These are phyloP conservation scores for Scaptomyza montana DNA, from an alignment of 1,140 invertebrate species.

Conservation along the genomic window DNA sequence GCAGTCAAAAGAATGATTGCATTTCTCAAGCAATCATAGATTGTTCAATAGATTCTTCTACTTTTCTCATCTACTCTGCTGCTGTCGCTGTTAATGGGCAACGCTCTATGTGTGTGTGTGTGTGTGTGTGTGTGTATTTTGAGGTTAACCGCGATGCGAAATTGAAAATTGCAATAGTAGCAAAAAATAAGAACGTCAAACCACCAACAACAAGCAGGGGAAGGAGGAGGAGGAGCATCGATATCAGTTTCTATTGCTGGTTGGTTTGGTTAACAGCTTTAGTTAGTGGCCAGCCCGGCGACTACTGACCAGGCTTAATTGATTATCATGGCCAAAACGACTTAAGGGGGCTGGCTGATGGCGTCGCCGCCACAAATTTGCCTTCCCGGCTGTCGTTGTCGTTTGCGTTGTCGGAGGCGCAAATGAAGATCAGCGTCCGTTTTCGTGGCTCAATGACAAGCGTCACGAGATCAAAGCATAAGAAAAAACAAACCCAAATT, in stretches of 20 bases:
- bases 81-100: constrained; percentile 6
- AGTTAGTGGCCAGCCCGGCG: constrained; percentile 32
- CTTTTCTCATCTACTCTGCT: not conserved
- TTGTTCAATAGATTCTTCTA: constrained; percentile 26
- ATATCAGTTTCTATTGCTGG: constrained; percentile 6
- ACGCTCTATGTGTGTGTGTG: not conserved
- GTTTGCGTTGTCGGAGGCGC: constrained; percentile 20
- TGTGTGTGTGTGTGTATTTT: constrained; percentile 8
- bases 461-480: constrained; percentile 76
- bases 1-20: constrained; percentile 4
- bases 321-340: constrained; percentile 56
- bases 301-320: constrained; percentile 71
- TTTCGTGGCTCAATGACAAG: constrained; percentile 59
- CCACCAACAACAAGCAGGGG: constrained; percentile 13
- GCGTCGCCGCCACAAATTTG: constrained; percentile 35
- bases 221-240: not conserved
- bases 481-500: constrained; percentile 54
- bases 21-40: constrained; percentile 10
- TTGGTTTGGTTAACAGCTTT: constrained; percentile 2
- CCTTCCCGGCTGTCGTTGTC: not conserved
- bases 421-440: constrained; percentile 47
- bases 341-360: constrained; percentile 23
- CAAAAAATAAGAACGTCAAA: constrained; percentile 13
- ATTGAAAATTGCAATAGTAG: constrained; percentile 32
- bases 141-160: constrained; percentile 44